phyloP scores from a whole-genome alignment of 1,140 invertebrate genomes.

The Drosophila fuyamai region DNA sequence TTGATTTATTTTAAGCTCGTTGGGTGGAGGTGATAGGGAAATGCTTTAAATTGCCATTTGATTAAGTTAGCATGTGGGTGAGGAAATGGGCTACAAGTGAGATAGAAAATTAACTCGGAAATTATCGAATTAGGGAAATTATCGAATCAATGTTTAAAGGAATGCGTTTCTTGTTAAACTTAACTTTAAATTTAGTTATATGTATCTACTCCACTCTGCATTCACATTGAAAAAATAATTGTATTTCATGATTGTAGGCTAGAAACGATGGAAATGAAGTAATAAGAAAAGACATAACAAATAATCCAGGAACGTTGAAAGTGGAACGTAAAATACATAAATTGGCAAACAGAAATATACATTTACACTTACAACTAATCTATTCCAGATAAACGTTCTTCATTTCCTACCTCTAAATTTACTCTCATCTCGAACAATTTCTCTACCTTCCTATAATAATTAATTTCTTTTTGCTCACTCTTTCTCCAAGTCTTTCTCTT shows the following conservation, averaged over 20 bases:
- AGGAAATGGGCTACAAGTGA: neutral
- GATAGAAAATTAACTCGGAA: slow-evolving; percentile 9
- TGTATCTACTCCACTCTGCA: neutral
- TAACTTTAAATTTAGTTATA: neutral
- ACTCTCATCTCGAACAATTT: neutral
- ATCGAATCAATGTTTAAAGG: neutral
- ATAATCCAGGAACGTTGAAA: neutral
- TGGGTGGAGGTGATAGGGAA: slow-evolving; percentile 1
- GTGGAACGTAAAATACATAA: neutral
- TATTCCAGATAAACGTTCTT: neutral
- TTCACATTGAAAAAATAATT: neutral
- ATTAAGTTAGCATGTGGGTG: slow-evolving; percentile 27
- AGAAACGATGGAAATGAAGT: neutral
- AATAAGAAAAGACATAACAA: no score
- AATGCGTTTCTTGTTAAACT: neutral
- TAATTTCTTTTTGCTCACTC: neutral
- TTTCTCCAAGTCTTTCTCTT: neutral
- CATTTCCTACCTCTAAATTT: neutral
- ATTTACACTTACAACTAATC: no score
- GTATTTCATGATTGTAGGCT: no score
- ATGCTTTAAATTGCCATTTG: slow-evolving; percentile 30
- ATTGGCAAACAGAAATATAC: neutral
- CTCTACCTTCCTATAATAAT: neutral
- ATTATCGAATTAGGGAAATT: slow-evolving; percentile 16
- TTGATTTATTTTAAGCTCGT: slow-evolving; percentile 14